Conservation (phyloP, 2,113 vertebrate genomes). For the Lichenostomus cassidix region DNA sequence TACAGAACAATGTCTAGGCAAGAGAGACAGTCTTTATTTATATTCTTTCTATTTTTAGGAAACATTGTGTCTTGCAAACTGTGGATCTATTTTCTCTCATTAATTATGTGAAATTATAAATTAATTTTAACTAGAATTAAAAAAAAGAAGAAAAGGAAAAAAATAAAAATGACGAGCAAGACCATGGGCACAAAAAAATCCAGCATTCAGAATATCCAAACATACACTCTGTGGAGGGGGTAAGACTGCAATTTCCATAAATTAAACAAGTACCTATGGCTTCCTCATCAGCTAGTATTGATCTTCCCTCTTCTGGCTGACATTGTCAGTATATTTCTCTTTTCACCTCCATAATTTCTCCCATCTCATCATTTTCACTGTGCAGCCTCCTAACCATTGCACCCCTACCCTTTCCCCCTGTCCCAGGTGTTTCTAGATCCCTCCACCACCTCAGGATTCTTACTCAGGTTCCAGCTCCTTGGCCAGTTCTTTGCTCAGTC, state of each 20-base stretch:
- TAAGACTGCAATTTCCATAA: not conserved
- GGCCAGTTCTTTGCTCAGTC: not conserved
- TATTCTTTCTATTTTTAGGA: conserved; percentile 2
- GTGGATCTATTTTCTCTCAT: not conserved
- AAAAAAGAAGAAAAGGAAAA: not conserved
- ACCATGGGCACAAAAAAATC: not conserved
- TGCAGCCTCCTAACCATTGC: not conserved
- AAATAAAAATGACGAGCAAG: not conserved
- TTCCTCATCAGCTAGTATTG: not conserved
- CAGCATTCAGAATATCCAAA: not conserved
- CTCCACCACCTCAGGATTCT: not conserved
- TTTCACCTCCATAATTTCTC: not conserved
- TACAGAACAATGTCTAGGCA: not conserved
- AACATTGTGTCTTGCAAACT: not conserved
- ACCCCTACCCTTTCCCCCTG: not conserved
- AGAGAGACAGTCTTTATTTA: not conserved
- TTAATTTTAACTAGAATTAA: not conserved
- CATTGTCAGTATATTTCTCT: not conserved
- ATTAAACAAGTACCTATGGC: not conserved
- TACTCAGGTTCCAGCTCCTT: not conserved
- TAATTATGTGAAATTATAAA: not conserved
- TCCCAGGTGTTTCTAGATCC: not conserved
- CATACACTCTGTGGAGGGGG: not conserved
- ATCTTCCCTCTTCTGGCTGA: not conserved
- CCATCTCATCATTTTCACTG: not conserved